Evolutionary conservation across 53 echinoderm and acorn worm genomes (phyloP).

Genomic region (Patiria pectinifera): DNA sequence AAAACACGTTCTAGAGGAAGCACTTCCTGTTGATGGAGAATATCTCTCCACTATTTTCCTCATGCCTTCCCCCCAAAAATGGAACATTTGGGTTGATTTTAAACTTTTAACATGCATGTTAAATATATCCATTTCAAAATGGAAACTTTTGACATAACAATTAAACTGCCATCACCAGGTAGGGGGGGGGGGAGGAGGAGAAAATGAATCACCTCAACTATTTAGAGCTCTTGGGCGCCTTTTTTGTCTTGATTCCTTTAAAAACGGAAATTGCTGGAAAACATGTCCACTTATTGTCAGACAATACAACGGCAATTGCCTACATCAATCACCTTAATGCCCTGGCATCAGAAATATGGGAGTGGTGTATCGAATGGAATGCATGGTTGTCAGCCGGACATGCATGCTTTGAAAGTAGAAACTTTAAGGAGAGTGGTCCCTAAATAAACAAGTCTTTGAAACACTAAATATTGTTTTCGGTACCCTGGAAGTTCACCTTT

Average conservation of each 20-base stretch:
- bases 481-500: neutral
- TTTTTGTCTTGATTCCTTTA: too few species aligned
- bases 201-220: too few species aligned
- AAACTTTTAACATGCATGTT: slow-evolving; percentile 15
- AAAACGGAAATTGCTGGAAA: too few species aligned
- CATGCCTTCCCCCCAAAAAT: neutral
- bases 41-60: slow-evolving; percentile 18
- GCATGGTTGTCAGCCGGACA: neutral
- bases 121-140: neutral
- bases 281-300: neutral
- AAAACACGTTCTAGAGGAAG: neutral
- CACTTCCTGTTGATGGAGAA: neutral
- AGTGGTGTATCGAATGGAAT: neutral
- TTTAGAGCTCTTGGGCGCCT: too few species aligned
- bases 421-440: neutral
- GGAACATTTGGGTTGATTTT: slow-evolving; percentile 22
- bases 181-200: too few species aligned
- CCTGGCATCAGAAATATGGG: neutral
- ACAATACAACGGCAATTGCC: slow-evolving; percentile 25
- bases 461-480: neutral
- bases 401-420: neutral
- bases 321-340: slow-evolving; percentile 1
- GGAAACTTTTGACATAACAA: neutral
- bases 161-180: too few species aligned
- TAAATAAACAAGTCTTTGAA: neutral